Percentiles rank a stretch among this genome's conserved stretches.
These are phyloP conservation scores for Drosophila monieri DNA, from an alignment of 2,888 invertebrate species.

Conservation along the genomic window DNA sequence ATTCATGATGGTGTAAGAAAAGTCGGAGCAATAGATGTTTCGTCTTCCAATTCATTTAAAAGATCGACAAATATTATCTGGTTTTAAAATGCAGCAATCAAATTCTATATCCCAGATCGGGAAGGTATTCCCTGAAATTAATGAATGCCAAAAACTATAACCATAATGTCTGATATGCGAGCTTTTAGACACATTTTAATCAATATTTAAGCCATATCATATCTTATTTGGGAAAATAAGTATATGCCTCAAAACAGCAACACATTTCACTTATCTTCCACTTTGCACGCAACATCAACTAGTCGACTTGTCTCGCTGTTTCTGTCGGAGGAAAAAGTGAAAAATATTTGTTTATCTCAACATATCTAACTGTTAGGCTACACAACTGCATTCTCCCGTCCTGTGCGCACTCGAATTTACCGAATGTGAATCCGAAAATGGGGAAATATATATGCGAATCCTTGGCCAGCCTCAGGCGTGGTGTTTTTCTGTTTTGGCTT, in stretches of 20 bases:
- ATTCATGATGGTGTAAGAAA: too few relatives aligned
- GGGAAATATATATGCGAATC: conserved; percentile 29
- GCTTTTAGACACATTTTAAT: too few relatives aligned
- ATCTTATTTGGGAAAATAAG: too few relatives aligned
- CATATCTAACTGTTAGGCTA: conserved; percentile 64
- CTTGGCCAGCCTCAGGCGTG: conserved; percentile 27
- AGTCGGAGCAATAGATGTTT: too few relatives aligned
- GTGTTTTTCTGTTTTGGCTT: conserved; percentile 59
- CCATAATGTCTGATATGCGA: too few relatives aligned
- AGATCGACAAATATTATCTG: too few relatives aligned
- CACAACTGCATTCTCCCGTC: conserved; percentile 61
- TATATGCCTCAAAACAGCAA: conserved; percentile 6
- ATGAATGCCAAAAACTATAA: too few relatives aligned
- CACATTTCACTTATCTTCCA: conserved; percentile 34
- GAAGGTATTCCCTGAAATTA: too few relatives aligned
- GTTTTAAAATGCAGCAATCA: too few relatives aligned
- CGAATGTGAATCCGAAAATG: conserved; percentile 32
- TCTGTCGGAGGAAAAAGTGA: conserved; percentile 39
- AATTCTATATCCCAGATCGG: too few relatives aligned
- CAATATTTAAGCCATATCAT: too few relatives aligned
- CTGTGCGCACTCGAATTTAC: conserved; percentile 24
- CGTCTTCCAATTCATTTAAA: too few relatives aligned
- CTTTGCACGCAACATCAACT: conserved; percentile 36
- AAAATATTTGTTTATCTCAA: conserved; percentile 65
- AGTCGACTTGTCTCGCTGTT: conserved; percentile 30